Evolutionary conservation across 64 coral and sea anemone species (phyloP).

Genomic region (Stichodactyla mertensii): DNA sequence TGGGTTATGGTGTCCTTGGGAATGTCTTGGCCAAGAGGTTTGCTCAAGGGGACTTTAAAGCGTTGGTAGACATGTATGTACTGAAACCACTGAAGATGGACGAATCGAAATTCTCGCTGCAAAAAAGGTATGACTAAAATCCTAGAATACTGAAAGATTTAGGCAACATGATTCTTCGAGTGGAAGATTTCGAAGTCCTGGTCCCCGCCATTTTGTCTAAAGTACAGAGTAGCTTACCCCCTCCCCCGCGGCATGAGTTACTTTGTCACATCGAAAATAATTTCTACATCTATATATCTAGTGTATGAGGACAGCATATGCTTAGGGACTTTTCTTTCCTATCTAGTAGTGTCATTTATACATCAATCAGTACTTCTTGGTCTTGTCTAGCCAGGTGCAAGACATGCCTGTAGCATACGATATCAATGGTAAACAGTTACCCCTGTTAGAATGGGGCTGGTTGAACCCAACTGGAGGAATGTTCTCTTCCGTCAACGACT

Average conservation of each 20-base stretch:
- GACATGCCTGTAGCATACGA: slow-evolving; percentile 61
- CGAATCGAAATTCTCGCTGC: slow-evolving; percentile 14
- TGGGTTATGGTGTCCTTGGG: slow-evolving; percentile 45
- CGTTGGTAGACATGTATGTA: slow-evolving; percentile 17
- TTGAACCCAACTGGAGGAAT: slow-evolving; percentile 55
- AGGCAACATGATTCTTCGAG: background rate
- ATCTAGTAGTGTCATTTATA: background rate
- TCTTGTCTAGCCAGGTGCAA: slow-evolving; percentile 32
- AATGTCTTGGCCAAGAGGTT: slow-evolving; percentile 36
- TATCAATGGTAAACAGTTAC: background rate
- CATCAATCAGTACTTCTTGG: background rate
- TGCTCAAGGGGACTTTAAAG: slow-evolving; percentile 13
- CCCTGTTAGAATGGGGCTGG: slow-evolving; percentile 71
- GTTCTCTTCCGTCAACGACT: slow-evolving; percentile 55
- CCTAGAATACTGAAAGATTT: background rate
- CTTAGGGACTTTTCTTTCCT: too few species aligned
- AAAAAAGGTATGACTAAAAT: background rate
- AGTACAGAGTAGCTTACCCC: too few species aligned
- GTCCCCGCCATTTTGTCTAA: too few species aligned
- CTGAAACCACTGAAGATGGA: slow-evolving; percentile 56
- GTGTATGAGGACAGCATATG: too few species aligned
- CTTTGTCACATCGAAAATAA: too few species aligned
- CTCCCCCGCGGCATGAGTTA: too few species aligned
- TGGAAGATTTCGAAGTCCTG: too few species aligned
- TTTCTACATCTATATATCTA: too few species aligned